Base-by-base conservation (phyloP, 1,140 invertebrate species). In the Caenorhabditis briggsae region DNA sequence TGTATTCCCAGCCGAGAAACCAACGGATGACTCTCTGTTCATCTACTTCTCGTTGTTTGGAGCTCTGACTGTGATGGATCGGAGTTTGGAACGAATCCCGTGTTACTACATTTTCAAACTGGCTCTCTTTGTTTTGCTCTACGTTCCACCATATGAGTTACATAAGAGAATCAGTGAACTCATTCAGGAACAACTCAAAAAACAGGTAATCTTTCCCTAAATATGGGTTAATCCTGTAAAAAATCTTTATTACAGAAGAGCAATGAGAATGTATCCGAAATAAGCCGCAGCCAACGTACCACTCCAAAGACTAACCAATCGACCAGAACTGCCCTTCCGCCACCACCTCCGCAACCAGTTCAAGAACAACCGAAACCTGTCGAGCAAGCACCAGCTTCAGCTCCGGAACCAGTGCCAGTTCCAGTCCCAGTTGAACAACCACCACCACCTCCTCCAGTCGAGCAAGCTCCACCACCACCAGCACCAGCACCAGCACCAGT, bases 101-200 rank as follows among this genome's bases (percentile, higher is more conserved):
- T 55, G 33, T 43, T 84, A 84, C 59, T 84, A 84, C 59, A 41
- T 58, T 25, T 9, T 84, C 12, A 84, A 84, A 43, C 18, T 61
- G 41, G 46, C 50, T 55, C 83, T 84, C n/a, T 55, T 84, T 14
- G 20, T 53, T 5, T 48, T 84, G 58, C 61, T 84, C 20, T 84
- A 58, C 83, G 5, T 84, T 23, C 50, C 50, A 41, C 83, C 83
- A 46, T 84, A 58, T 16, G 50, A 33, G 5, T 46, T 84, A 46
- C 50, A 53, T 14, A 25, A 84, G 20, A 50, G 59, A 65, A 61
- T 84, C n/a, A 55, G 25, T 41, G 56, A 84, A 55, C 16, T 61
- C 20, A 55, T 74, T 53, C 50, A 65, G 23, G 83, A 70, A 9
- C 46, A 33, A n/a, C 46, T 65, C 23, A 84, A 74, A 50, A 25